Evolutionary conservation across 2,888 invertebrate genomes (phyloP), one percentile per base, ranked within the genome.

Genomic region (Rhingia campestris): DNA sequence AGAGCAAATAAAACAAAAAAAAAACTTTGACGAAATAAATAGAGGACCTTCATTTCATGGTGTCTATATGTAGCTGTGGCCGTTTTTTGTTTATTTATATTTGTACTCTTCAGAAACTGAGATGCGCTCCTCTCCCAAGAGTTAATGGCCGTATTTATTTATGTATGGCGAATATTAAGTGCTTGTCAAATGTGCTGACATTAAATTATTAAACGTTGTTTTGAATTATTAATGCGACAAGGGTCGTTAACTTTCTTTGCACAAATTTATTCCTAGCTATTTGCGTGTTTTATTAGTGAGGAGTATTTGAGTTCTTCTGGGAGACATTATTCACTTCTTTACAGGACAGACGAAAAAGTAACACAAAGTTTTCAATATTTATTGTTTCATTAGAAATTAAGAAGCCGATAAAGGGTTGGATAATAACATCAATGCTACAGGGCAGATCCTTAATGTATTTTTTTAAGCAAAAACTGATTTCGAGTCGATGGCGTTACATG

Each of bases 221-320:
- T 81, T 85, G 81, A 81, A 85, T 85, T 85, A 85, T 85, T 85
- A 85, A 85, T 85, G 85, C 81, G 85, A 85, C 85, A 85, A 72
- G 85, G 81, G 75, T 85, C 81, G 85, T 85, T 85, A 81, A 81
- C 81, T 85, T 81, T 56, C 63, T 81, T 70, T 75, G 73, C 64
- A 22, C 22, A 73, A 84, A 80, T 80, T 74, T 84, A 80, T 80
- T 82, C 61, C 33, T 58, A 30, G 73, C 79, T 79, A 79, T 73
- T 82, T 82, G 82, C 63, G 73, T 79, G 63, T 82, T 82, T 82
- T 79, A 82, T 77, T 79, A 77, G 77, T 43, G 30, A 49, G 74
- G 37, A 22, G 39, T 66, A 41, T 41, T 53, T 43, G 53, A 35
- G 35, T 45, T 54, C 35, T 35, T 33, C 33, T 14, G 35, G 33